Percentiles rank a stretch among this genome's conserved stretches.
phyloP scores from a whole-genome alignment of 2,113 vertebrate genomes.

The Grammomys surdaster region DNA sequence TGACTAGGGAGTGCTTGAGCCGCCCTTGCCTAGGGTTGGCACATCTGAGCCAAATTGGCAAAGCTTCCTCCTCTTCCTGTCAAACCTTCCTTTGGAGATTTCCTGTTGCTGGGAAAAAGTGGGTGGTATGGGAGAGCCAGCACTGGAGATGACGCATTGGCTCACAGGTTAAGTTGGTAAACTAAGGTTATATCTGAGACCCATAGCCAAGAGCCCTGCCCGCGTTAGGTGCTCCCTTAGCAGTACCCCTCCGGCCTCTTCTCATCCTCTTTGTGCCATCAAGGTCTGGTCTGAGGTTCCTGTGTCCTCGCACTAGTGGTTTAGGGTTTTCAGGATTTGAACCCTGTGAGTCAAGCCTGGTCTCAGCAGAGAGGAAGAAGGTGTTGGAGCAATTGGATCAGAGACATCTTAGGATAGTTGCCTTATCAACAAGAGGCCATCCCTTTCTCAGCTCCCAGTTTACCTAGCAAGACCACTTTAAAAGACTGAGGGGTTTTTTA shows the following conservation, averaged over 20 bases:
- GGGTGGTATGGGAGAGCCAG: neutral
- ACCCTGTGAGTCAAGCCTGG: neutral
- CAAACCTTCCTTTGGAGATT: constrained; percentile 56
- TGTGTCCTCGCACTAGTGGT: neutral
- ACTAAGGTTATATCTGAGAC: neutral
- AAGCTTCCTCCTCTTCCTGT: constrained; percentile 55
- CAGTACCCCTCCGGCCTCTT: neutral
- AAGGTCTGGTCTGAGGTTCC: neutral
- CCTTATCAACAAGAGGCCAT: neutral
- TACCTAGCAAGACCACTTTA: constrained; percentile 24
- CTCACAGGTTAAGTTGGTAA: neutral
- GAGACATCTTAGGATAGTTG: neutral
- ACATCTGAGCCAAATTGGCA: constrained; percentile 66
- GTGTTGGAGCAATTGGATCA: neutral
- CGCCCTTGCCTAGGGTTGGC: constrained; percentile 55
- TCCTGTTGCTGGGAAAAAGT: constrained; percentile 26
- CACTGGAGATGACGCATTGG: neutral
- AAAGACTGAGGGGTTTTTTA: neutral
- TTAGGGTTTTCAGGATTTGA: neutral
- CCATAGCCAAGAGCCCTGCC: neutral
- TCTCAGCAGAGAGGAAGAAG: neutral
- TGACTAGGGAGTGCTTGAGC: constrained; percentile 67
- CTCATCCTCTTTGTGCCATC: neutral
- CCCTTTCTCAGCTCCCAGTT: neutral
- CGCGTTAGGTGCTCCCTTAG: rapidly evolving